Percentiles rank a stretch among this genome's conserved stretches.
phyloP scores from a whole-genome alignment of 2,888 invertebrate species.

The Gryllus longicercus region DNA sequence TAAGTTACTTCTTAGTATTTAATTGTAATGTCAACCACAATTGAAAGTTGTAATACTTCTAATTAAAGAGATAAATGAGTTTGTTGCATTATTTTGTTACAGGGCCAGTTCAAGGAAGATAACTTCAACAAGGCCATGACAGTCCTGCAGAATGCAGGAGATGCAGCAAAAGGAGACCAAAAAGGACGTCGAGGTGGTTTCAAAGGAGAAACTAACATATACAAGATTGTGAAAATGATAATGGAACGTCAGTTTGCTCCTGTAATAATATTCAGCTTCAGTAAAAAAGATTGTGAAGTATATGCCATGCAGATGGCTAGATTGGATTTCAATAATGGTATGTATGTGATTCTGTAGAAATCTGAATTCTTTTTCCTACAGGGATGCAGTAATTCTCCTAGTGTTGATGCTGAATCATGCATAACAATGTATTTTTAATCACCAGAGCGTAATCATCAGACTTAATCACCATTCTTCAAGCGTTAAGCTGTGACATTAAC shows the following conservation, averaged over 20 bases:
- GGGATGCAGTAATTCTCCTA: too few species aligned
- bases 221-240: constrained; percentile 97
- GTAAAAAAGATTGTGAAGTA: constrained; percentile 95
- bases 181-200: constrained; percentile 70
- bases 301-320: constrained; percentile 97
- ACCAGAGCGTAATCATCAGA: too few species aligned
- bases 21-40: too few species aligned
- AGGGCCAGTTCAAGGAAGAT: constrained; percentile 94
- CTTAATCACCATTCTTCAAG: too few species aligned
- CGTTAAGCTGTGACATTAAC: too few species aligned
- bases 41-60: too few species aligned
- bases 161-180: constrained; percentile 77
- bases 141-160: constrained; percentile 76
- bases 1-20: too few species aligned
- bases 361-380: too few species aligned
- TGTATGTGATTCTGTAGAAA: neutral
- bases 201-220: constrained; percentile 71
- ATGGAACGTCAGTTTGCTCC: constrained; percentile 98
- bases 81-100: constrained; percentile 17
- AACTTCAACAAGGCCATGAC: constrained; percentile 98
- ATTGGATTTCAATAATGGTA: constrained; percentile 90
- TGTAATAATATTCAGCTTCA: constrained; percentile 96
- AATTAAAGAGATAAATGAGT: too few species aligned
- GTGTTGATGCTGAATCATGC: too few species aligned
- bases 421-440: too few species aligned